Conservation (phyloP, 2,888 invertebrate species). For the Gibbula magus region DNA sequence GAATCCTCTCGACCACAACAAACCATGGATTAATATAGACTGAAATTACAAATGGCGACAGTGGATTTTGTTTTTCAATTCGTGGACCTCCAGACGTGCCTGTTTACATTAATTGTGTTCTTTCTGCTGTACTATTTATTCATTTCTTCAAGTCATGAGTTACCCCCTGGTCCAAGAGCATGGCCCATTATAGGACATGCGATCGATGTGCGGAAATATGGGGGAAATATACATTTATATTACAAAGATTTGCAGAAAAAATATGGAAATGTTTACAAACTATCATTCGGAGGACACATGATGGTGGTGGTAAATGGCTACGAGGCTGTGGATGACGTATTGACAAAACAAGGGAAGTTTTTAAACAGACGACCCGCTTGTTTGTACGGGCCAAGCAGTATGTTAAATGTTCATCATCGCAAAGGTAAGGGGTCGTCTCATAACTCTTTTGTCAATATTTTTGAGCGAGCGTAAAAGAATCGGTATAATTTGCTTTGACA, state of each 20-base stretch:
- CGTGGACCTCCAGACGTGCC: background rate
- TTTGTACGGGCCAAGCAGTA: conserved; percentile 26
- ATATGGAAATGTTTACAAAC: conserved; percentile 49
- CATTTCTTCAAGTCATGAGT: background rate
- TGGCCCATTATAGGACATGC: conserved; percentile 3
- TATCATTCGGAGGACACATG: conserved; percentile 40
- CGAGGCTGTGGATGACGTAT: conserved; percentile 38
- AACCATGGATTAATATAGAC: too few species aligned
- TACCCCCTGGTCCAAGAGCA: conserved; percentile 14
- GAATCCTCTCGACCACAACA: too few species aligned
- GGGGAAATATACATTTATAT: conserved; percentile 37
- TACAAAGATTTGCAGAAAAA: conserved; percentile 32
- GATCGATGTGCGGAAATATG: background rate
- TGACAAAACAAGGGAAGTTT: conserved; percentile 41
- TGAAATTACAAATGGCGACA: background rate
- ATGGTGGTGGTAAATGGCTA: conserved; percentile 45
- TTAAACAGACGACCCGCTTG: conserved; percentile 46
- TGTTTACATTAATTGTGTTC: background rate
- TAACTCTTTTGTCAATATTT: too few species aligned
- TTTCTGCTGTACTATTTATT: background rate
- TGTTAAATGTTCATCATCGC: too few species aligned
- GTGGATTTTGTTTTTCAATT: background rate
- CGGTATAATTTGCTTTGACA: too few species aligned
- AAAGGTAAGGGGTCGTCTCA: too few species aligned
- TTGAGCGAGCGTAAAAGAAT: too few species aligned